Evolutionary conservation across 2,888 invertebrate genomes (phyloP), one percentile per base, ranked within the genome.

Genomic region (Diploptera punctata): DNA sequence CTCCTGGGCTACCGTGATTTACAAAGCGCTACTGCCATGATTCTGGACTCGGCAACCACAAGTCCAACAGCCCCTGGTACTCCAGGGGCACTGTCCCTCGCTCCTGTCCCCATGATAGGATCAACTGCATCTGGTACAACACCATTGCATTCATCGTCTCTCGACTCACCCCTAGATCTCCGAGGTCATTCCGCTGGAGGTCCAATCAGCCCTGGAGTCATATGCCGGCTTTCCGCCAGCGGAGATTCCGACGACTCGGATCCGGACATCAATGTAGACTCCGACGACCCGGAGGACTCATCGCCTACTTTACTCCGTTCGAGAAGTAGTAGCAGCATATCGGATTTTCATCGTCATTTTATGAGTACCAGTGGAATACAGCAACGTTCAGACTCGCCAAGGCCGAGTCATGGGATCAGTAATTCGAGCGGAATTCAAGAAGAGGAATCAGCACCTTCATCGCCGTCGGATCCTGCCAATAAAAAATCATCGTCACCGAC

Each of bases 151-250:
- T 79, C 78, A 79, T 80, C 79, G 78, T 77, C 79, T 81, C 18
- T 68, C 18, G 84, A 84, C 71, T 83, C 83, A 70, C 86, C 86
- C 13, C 78, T 86, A 75, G 86, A 86, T 78, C 78, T 86, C 26
- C 81, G 85, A 21, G 71, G n/a, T 76, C 79, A 60, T 71, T 78
- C 70, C 61, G 72, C 60, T 54, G 54, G 71, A 61, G 24, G 49
- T 38, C 52, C 52, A 4, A 9, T 21, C 4, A 52, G 52, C 24
- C 52, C 52, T 13, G 62, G 62, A 13, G 62, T 62, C 62, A 43
- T 62, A 16, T 62, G 62, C 43, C 29, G 62, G 21, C 65, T 65
- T 16, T 65, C 65, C 1, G 38, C 38, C 33, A 21, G 52, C 60
- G 73, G 70, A 49, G 86, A 85, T 68, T 79, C 85, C 19, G 77